A percentile compares a stretch with the other conserved stretches of the same genome.
Evolutionary conservation across 2,113 vertebrate species (phyloP).

Genomic region (Salvator merianae): DNA sequence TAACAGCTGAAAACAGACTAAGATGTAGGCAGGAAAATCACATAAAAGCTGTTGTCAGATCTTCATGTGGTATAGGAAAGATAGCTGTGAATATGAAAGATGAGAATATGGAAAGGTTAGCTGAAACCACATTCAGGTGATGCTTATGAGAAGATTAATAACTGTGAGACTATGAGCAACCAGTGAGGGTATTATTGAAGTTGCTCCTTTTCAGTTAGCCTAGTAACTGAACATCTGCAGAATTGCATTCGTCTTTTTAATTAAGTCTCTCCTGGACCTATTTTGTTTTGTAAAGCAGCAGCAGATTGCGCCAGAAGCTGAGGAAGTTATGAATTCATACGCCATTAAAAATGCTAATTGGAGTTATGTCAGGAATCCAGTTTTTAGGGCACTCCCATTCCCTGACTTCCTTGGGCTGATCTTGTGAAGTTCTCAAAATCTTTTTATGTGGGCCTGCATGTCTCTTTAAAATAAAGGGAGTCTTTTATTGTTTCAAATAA

Average conservation of each 20-base stretch:
- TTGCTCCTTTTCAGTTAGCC: not conserved
- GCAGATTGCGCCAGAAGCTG: not conserved
- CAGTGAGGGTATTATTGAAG: not conserved
- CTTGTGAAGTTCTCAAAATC: too few relatives aligned
- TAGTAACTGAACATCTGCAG: constrained; percentile 17
- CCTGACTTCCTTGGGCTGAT: not conserved
- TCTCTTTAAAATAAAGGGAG: too few relatives aligned
- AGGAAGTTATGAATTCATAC: not conserved
- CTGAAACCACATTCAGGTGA: not conserved
- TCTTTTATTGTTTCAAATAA: too few relatives aligned
- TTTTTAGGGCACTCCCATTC: not conserved
- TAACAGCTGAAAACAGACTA: not conserved
- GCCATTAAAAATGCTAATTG: not conserved
- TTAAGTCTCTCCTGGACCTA: not conserved
- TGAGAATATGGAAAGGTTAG: not conserved
- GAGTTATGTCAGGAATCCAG: not conserved
- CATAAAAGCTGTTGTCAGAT: not conserved
- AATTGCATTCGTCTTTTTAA: not conserved
- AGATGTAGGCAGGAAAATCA: not conserved
- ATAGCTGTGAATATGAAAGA: not conserved
- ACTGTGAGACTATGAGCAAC: not conserved
- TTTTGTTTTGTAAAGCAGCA: not conserved
- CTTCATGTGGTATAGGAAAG: not conserved
- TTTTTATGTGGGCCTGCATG: too few relatives aligned
- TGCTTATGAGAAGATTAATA: constrained; percentile 23